A percentile compares a stretch with the other conserved stretches of the same genome.
Conservation (phyloP, 2,113 vertebrate species). For the Hydropotes inermis region DNA sequence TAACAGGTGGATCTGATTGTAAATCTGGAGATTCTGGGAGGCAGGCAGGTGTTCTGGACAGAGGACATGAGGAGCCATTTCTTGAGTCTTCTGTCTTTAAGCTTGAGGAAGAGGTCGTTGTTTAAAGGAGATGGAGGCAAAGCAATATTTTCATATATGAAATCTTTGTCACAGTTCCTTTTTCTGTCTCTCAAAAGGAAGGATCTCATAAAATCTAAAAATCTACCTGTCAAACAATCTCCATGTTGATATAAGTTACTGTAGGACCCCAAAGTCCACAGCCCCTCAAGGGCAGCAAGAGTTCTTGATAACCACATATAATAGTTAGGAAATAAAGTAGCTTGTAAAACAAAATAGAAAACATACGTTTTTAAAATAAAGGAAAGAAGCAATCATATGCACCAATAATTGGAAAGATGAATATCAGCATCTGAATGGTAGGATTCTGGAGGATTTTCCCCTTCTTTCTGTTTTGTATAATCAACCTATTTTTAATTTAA, state of each 20-base stretch:
- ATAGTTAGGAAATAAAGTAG: not conserved
- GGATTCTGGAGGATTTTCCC: not conserved
- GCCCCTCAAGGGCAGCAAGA: not conserved
- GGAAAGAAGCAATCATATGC: not conserved
- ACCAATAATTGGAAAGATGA: not conserved
- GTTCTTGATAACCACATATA: not conserved
- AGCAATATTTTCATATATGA: not conserved
- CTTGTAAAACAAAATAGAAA: not conserved
- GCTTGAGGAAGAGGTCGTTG: not conserved
- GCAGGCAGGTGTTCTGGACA: not conserved
- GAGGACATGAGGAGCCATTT: not conserved
- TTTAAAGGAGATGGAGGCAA: not conserved
- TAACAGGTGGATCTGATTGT: not conserved
- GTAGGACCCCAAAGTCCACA: not conserved
- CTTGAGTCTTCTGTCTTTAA: not conserved
- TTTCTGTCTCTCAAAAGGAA: not conserved
- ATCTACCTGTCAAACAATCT: not conserved
- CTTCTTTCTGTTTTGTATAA: conserved; percentile 1
- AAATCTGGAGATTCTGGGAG: not conserved
- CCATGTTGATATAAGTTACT: not conserved
- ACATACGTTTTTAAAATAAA: not conserved
- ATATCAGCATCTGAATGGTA: not conserved
- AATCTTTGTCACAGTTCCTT: not conserved
- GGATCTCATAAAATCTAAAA: not conserved
- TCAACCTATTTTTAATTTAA: conserved; percentile 24